phyloP scores from a whole-genome alignment of 2,797 vertebrate genomes.

The Neopelma chrysocephalum region DNA sequence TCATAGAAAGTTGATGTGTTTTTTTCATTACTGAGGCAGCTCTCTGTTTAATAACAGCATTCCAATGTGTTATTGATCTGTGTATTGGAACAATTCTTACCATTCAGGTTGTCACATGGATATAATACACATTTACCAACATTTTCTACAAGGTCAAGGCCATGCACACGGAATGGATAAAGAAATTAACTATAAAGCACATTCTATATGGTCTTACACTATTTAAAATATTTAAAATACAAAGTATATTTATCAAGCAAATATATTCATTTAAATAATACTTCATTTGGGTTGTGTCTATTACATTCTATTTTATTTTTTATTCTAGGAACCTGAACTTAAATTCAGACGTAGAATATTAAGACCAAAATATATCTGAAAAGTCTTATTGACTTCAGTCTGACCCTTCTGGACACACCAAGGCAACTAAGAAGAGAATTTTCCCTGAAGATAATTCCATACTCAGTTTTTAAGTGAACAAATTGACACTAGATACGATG shows the following conservation, averaged over 20 bases:
- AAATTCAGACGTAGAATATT: background rate
- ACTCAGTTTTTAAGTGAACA: background rate
- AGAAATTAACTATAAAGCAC: accelerated
- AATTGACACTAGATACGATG: background rate
- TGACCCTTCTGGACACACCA: background rate
- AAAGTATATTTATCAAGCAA: background rate
- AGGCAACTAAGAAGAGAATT: background rate
- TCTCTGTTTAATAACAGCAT: background rate
- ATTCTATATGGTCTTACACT: accelerated
- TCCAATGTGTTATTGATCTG: background rate
- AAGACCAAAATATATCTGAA: background rate
- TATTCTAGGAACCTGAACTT: background rate
- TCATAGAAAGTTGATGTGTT: background rate
- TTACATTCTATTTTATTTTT: too few species aligned
- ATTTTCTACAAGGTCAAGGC: background rate
- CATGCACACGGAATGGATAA: accelerated
- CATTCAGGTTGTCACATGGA: background rate
- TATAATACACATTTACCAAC: background rate
- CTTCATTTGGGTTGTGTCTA: background rate
- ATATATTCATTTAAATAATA: background rate
- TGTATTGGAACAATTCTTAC: background rate
- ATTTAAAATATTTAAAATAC: background rate
- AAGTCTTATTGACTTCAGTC: background rate
- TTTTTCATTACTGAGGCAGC: background rate
- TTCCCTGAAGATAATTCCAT: background rate